These are phyloP conservation scores for Nephrotoma flavescens DNA, from an alignment of 2,888 invertebrate species.

Conservation along the genomic window DNA sequence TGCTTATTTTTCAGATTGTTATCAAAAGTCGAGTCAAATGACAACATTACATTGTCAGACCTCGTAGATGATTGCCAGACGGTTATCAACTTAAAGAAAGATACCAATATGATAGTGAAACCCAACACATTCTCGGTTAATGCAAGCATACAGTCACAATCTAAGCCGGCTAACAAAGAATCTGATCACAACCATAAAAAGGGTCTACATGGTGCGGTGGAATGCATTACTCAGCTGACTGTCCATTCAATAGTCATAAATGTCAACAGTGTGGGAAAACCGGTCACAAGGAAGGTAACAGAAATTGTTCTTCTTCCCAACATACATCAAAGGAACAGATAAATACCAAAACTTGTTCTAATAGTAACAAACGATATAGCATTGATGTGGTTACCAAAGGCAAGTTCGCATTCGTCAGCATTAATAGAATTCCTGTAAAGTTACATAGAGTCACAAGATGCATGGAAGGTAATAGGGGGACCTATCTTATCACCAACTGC, in stretches of 20 bases:
- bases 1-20: slow-evolving; percentile 13
- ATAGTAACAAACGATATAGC: slow-evolving; percentile 6
- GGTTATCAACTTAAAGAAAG: slow-evolving; percentile 11
- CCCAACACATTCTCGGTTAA: background rate
- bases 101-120: slow-evolving; percentile 12
- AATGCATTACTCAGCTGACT: slow-evolving; percentile 10
- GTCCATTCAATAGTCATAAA: slow-evolving; percentile 9
- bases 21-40: slow-evolving; percentile 9
- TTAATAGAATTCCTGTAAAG: slow-evolving; percentile 9
- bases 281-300: slow-evolving; percentile 12
- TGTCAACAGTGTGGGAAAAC: slow-evolving; percentile 9
- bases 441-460: slow-evolving; percentile 11
- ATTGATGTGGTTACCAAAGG: slow-evolving; percentile 6
- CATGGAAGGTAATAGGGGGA: slow-evolving; percentile 2
- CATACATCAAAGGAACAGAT: background rate
- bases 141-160: background rate
- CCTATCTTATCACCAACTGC: background rate
- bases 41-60: background rate
- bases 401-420: slow-evolving; percentile 12
- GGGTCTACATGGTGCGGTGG: slow-evolving; percentile 9
- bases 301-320: background rate
- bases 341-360: background rate
- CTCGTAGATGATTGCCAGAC: slow-evolving; percentile 11
- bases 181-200: background rate
- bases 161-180: slow-evolving; percentile 1